Base-by-base conservation (phyloP, 2,113 vertebrate genomes). In the Sisor rabdophorus region DNA sequence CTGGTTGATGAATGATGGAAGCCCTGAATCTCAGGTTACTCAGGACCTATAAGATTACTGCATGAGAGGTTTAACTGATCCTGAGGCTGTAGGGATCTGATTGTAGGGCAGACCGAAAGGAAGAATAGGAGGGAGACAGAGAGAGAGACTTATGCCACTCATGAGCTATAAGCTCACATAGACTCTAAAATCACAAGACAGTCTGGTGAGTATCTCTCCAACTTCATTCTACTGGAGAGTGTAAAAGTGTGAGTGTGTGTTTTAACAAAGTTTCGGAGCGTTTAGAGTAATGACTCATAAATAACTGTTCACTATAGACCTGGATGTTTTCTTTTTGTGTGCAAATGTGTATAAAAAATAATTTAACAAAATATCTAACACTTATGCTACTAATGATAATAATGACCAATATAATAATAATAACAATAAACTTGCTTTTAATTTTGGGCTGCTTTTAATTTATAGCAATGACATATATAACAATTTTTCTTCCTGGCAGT, bases 11-110 rank as follows among this genome's bases (percentile, higher is more conserved):
- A 71, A 73, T 77, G 77, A 82, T 82, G 78, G 78, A 76, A 74
- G 75, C 71, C 77, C 20, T 70, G 81, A 75, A 55, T 77, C 81
- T 83, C 81, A 83, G 87, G 89, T 91, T 91, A 87, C 84, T 87
- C 82, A 70, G 64, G 71, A 80, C 75, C 75, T 79, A 80, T 83
- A 83, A 83, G 81, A 83, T 83, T 83, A 83, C 81, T 80, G 75
- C 76, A 79, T 76, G 78, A 80, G 81, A 82, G 81, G 70, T 83
- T 83, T 50, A 77, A 75, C 74, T 69, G 71, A 83, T 68, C 81
- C 79, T 64, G 58, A 24, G 70, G 79, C 75, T 77, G 78, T 71
- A 65, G 75, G 76, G 76, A 71, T 80, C 75, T 80, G 81, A 75
- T 74, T 80, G 81, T 80, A 77, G 63, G 56, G 69, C 36, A 76